These are phyloP conservation scores for Halcyon senegalensis DNA, from an alignment of 2,113 vertebrate species.

Conservation along the genomic window DNA sequence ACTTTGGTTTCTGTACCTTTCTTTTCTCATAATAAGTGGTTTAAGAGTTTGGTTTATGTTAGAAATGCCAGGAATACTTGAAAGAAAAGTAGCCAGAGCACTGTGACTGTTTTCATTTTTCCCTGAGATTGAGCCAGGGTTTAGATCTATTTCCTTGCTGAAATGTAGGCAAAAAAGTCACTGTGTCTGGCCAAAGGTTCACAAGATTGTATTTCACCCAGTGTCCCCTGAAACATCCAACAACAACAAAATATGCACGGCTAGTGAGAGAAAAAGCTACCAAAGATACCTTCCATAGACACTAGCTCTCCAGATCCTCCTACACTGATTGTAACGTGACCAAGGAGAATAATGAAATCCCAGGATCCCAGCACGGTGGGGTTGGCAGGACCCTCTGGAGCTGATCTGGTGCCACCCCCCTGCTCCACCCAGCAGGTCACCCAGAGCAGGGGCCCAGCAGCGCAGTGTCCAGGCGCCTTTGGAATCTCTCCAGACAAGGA, in stretches of 20 bases:
- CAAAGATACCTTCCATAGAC: neutral
- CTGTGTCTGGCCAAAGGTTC: neutral
- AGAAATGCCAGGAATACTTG: neutral
- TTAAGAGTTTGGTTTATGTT: neutral
- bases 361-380: too few relatives aligned
- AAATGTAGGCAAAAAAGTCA: neutral
- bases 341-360: neutral
- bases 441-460: too few relatives aligned
- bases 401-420: too few relatives aligned
- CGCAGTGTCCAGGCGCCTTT: too few relatives aligned
- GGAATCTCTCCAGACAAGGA: too few relatives aligned
- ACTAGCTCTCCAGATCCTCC: neutral
- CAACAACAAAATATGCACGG: neutral
- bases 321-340: fast-evolving
- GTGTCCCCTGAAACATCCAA: neutral
- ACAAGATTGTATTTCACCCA: neutral
- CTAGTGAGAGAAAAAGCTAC: neutral
- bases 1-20: neutral
- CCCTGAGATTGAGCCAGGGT: fast-evolving
- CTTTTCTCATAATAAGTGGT: too few relatives aligned
- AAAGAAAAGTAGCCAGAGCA: neutral
- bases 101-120: neutral
- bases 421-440: too few relatives aligned
- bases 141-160: neutral
- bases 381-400: too few relatives aligned